Conservation (phyloP, 1,140 invertebrate species). For the Atta cephalotes region DNA sequence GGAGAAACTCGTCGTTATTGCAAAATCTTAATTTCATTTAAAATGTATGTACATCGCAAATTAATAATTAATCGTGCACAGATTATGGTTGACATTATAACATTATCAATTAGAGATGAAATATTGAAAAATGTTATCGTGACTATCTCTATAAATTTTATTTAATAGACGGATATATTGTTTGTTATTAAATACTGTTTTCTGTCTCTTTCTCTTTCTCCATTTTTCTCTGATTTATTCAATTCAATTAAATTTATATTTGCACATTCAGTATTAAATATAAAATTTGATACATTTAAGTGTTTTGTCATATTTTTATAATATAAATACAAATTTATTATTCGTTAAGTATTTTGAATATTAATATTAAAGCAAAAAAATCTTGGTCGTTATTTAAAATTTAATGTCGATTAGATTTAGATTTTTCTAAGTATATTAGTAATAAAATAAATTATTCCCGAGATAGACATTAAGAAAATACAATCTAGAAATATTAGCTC, state of each 20-base stretch:
- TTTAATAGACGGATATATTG: background rate
- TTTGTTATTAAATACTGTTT: background rate
- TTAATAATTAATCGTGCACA: background rate
- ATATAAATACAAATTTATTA: slow-evolving; percentile 19
- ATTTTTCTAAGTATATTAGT: background rate
- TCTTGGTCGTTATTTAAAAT: background rate
- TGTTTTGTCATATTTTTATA: background rate
- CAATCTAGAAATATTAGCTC: background rate
- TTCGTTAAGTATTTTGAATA: background rate
- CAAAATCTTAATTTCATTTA: slow-evolving; percentile 17
- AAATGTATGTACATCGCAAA: background rate
- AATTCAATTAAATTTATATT: background rate
- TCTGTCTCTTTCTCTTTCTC: too few relatives aligned
- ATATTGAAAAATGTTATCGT: background rate
- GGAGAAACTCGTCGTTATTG: slow-evolving; percentile 23
- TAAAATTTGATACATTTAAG: background rate
- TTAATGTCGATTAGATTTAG: background rate
- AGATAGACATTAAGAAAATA: background rate
- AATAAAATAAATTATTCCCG: background rate
- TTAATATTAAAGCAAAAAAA: background rate
- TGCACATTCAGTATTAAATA: background rate
- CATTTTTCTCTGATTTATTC: background rate
- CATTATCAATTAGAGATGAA: background rate
- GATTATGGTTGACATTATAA: background rate
- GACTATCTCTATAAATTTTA: background rate